A percentile compares a stretch with the other conserved stretches of the same genome.
Conservation (phyloP, 2,797 vertebrate species). For the Pagetopsis macropterus region DNA sequence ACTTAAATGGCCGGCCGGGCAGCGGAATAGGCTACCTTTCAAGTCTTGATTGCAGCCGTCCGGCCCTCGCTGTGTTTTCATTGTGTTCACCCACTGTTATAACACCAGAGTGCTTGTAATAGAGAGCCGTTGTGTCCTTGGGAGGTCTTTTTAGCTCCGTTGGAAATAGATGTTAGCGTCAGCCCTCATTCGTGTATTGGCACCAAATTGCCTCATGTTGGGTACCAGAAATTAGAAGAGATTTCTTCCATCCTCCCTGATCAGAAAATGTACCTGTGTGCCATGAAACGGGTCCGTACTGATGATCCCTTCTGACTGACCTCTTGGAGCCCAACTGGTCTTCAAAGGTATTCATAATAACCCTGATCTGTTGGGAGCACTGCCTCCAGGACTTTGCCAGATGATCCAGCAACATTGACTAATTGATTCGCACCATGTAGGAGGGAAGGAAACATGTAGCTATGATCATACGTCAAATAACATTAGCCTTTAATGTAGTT, state of each 20-base stretch:
- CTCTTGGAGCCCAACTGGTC: conserved; percentile 33
- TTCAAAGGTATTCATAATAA: conserved; percentile 43
- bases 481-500: conserved; percentile 56
- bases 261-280: conserved; percentile 22
- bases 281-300: neutral
- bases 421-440: conserved; percentile 67
- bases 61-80: conserved; percentile 67
- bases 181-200: conserved; percentile 42
- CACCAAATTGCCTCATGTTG: conserved; percentile 40
- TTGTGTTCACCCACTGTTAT: conserved; percentile 69
- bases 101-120: conserved; percentile 68
- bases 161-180: conserved; percentile 70
- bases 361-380: conserved; percentile 38
- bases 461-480: conserved; percentile 63
- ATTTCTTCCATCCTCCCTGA: conserved; percentile 43
- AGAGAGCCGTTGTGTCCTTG: conserved; percentile 74
- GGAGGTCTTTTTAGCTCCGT: conserved; percentile 69
- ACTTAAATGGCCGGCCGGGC: conserved; percentile 65
- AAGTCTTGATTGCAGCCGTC: conserved; percentile 68
- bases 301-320: conserved; percentile 26
- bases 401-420: conserved; percentile 55
- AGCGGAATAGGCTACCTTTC: conserved; percentile 66
- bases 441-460: conserved; percentile 51
- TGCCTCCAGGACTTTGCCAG: conserved; percentile 44
- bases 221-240: conserved; percentile 50